phyloP scores from a whole-genome alignment of 1,140 invertebrate genomes.

The Daktulosphaira vitifoliae region DNA sequence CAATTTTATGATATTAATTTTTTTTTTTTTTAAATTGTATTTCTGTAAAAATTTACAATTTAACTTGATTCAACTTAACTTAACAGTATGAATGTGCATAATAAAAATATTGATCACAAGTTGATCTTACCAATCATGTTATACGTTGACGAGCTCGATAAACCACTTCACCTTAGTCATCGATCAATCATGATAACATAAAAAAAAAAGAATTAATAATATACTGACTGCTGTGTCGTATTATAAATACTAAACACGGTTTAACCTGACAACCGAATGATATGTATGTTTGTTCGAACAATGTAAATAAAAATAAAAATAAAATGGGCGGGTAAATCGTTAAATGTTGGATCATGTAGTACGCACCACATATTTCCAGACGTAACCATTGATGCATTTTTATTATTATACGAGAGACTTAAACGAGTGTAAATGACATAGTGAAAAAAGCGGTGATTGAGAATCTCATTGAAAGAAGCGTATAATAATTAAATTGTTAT shows the following conservation, averaged over 20 bases:
- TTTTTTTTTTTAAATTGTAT: no score
- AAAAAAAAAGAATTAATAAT: neutral
- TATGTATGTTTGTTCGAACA: constrained; percentile 21
- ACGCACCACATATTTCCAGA: neutral
- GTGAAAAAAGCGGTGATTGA: no score
- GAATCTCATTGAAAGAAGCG: no score
- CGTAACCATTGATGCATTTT: no score
- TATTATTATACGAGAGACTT: no score
- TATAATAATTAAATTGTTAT: no score
- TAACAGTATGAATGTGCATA: no score
- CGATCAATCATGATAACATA: constrained; percentile 15
- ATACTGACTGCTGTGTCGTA: constrained; percentile 28
- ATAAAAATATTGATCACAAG: no score
- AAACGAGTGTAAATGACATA: no score
- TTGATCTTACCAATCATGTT: constrained; percentile 13
- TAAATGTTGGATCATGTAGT: constrained; percentile 6
- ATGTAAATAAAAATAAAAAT: constrained; percentile 27
- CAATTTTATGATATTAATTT: no score
- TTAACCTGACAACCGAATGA: constrained; percentile 16
- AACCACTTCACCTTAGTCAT: constrained; percentile 5
- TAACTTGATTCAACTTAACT: no score
- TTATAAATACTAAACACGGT: neutral
- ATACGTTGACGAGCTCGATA: constrained; percentile 6
- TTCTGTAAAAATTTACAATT: no score
- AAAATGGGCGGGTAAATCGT: constrained; percentile 21